Percentiles rank a stretch among this genome's conserved stretches.
Evolutionary conservation across 2,888 invertebrate species (phyloP).

Genomic region (Polymixis flavicincta): DNA sequence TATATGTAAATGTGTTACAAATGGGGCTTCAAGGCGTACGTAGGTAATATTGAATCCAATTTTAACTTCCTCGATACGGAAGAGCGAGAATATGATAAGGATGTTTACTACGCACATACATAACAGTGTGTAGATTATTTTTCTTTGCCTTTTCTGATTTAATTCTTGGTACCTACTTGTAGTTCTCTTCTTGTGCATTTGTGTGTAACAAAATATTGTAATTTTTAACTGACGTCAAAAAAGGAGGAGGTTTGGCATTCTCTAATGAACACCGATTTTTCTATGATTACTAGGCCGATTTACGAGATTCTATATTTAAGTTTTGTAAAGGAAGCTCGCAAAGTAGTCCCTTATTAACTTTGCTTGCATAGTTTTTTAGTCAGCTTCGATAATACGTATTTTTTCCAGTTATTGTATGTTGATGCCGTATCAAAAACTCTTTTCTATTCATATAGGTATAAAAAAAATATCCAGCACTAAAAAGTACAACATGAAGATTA

Average conservation of each 20-base stretch:
- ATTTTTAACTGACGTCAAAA: neutral
- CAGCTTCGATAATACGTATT: neutral
- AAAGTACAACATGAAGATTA: too few species aligned
- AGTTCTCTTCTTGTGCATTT: neutral
- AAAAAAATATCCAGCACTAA: too few species aligned
- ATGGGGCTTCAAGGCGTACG: conserved; percentile 36
- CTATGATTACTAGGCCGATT: neutral
- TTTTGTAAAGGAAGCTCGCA: neutral
- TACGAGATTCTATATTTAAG: neutral
- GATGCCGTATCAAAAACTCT: neutral
- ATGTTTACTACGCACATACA: conserved; percentile 37
- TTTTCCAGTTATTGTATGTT: neutral
- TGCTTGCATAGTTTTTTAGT: neutral
- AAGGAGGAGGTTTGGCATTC: neutral
- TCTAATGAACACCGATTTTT: neutral
- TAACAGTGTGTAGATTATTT: neutral
- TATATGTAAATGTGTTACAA: conserved; percentile 32
- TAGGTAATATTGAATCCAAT: conserved; percentile 57
- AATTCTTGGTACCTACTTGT: neutral
- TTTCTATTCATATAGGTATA: neutral
- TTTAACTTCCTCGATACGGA: conserved; percentile 49
- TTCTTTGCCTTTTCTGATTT: neutral
- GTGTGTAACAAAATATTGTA: neutral
- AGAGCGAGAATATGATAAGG: conserved; percentile 36
- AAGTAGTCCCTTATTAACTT: neutral